Evolutionary conservation across 2,113 vertebrate species (phyloP).

Genomic region (Addax nasomaculatus): DNA sequence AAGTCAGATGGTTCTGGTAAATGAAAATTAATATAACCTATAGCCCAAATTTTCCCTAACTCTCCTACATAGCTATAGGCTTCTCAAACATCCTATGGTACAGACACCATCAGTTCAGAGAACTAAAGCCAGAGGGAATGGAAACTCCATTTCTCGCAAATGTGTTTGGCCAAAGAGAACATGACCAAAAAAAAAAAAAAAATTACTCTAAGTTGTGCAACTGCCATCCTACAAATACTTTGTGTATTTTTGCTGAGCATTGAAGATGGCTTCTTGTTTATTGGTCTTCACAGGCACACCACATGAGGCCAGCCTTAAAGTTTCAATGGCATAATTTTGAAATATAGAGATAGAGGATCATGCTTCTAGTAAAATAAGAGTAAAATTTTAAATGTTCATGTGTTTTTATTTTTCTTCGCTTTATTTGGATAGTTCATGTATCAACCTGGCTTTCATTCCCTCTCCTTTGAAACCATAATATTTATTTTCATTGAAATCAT

Average conservation of each 20-base stretch:
- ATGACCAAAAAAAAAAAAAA: not conserved
- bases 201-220: not conserved
- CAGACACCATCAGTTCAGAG: not conserved
- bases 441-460: conserved; percentile 51
- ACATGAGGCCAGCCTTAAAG: not conserved
- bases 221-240: not conserved
- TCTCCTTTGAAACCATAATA: conserved; percentile 48
- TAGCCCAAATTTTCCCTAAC: not conserved
- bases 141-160: not conserved
- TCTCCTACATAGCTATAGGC: not conserved
- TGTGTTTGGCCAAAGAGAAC: not conserved
- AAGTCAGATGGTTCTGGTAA: not conserved
- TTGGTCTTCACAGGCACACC: not conserved
- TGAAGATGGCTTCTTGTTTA: not conserved
- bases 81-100: not conserved
- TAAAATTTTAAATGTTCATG: not conserved
- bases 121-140: not conserved
- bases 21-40: not conserved
- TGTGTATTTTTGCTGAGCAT: not conserved
- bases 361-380: not conserved
- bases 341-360: not conserved
- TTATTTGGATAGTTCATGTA: conserved; percentile 24
- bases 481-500: conserved; percentile 56
- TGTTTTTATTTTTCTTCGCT: conserved; percentile 43
- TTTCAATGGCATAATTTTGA: not conserved